phyloP scores from a whole-genome alignment of 2,797 vertebrate species.

The Meriones psammophilus region DNA sequence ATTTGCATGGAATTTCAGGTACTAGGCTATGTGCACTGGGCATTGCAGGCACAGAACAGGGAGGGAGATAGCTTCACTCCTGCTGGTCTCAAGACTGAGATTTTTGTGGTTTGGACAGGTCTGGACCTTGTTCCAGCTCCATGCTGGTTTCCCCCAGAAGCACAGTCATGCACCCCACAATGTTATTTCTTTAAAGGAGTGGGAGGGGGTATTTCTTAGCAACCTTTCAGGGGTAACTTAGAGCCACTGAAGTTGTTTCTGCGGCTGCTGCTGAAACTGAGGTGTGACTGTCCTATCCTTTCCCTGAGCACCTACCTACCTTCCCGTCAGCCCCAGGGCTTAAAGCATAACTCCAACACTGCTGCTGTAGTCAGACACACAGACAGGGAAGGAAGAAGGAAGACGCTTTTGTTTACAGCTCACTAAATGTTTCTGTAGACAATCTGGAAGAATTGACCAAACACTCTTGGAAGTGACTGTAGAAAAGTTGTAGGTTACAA shows the following conservation, averaged over 20 bases:
- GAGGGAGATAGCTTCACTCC: too few relatives aligned
- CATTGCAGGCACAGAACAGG: too few relatives aligned
- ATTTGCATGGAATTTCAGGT: too few relatives aligned
- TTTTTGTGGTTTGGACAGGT: too few relatives aligned
- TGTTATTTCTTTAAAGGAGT: not conserved
- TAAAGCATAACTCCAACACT: not conserved
- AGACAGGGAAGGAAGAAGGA: not conserved
- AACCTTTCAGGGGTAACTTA: not conserved
- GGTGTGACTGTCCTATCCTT: not conserved
- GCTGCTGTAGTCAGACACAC: not conserved
- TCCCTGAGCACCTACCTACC: not conserved
- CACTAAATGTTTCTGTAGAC: not conserved
- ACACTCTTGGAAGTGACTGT: not conserved
- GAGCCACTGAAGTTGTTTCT: not conserved
- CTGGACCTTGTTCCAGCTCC: too few relatives aligned
- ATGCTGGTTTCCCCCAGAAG: too few relatives aligned
- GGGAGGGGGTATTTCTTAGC: not conserved
- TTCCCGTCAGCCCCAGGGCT: not conserved
- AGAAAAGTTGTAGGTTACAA: not conserved
- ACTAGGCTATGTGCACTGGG: too few relatives aligned
- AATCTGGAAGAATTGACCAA: not conserved
- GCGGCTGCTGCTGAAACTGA: not conserved
- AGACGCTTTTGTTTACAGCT: not conserved
- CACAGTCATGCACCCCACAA: too few relatives aligned
- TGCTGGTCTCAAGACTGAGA: too few relatives aligned